These are phyloP conservation scores for Limnephilus marmoratus DNA, from an alignment of 2,888 invertebrate genomes.

Conservation along the genomic window DNA sequence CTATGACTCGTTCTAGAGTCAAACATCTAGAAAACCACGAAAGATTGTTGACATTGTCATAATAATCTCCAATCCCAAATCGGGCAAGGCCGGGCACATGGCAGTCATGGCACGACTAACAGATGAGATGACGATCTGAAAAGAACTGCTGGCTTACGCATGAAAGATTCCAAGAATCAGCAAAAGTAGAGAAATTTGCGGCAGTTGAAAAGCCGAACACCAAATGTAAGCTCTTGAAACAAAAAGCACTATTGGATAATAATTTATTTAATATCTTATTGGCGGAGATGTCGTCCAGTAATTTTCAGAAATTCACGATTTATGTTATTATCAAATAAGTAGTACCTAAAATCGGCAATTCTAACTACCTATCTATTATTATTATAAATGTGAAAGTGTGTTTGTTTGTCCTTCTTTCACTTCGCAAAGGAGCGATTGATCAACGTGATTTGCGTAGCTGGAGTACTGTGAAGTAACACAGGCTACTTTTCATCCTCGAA, in stretches of 20 bases:
- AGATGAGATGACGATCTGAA: not conserved
- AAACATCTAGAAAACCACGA: not conserved
- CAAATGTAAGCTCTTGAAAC: not conserved
- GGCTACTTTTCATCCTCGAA: too few species aligned
- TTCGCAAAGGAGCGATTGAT: too few species aligned
- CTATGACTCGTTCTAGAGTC: too few species aligned
- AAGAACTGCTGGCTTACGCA: not conserved
- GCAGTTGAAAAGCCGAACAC: not conserved
- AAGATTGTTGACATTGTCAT: not conserved
- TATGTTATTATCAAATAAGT: not conserved
- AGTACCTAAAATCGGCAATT: too few species aligned
- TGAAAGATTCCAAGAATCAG: not conserved
- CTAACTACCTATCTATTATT: too few species aligned
- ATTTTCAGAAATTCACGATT: not conserved
- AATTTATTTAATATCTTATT: not conserved
- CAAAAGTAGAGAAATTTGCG: not conserved
- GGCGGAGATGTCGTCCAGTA: not conserved
- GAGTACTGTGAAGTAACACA: too few species aligned
- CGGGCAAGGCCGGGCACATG: not conserved
- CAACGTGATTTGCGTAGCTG: too few species aligned
- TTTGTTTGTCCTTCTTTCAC: too few species aligned
- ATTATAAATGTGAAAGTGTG: too few species aligned
- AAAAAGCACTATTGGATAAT: not conserved
- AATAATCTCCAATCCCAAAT: not conserved
- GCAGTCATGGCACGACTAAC: not conserved